phyloP scores from a whole-genome alignment of 2,113 vertebrate species.

The Panurus biarmicus region DNA sequence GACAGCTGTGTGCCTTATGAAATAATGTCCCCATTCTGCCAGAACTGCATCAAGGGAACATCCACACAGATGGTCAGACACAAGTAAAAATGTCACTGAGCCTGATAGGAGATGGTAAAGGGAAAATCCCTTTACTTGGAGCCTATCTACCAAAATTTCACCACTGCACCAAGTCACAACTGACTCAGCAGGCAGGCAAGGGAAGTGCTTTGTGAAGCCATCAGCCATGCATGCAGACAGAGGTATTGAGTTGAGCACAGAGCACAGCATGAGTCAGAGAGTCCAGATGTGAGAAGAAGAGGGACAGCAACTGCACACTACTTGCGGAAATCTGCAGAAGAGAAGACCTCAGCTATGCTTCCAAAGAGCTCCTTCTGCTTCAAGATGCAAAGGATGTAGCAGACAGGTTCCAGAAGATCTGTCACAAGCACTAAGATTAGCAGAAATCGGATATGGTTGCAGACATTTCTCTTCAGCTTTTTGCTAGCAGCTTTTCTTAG shows the following conservation, averaged over 20 bases:
- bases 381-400: background rate
- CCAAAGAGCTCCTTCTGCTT: background rate
- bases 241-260: background rate
- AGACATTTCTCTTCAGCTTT: background rate
- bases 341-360: background rate
- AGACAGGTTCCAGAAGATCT: background rate
- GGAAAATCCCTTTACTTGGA: background rate
- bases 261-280: background rate
- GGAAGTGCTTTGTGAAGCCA: background rate
- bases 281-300: background rate
- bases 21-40: background rate
- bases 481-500: background rate
- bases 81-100: background rate
- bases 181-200: background rate
- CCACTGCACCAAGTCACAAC: background rate
- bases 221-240: background rate
- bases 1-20: background rate
- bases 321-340: rapidly evolving
- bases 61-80: background rate
- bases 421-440: background rate
- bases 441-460: background rate
- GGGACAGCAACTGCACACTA: background rate
- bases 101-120: background rate
- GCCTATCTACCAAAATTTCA: background rate
- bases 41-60: background rate